Percentiles rank a stretch among this genome's conserved stretches.
Conservation (phyloP, 2,888 invertebrate genomes). For the Leptopilina syphax region DNA sequence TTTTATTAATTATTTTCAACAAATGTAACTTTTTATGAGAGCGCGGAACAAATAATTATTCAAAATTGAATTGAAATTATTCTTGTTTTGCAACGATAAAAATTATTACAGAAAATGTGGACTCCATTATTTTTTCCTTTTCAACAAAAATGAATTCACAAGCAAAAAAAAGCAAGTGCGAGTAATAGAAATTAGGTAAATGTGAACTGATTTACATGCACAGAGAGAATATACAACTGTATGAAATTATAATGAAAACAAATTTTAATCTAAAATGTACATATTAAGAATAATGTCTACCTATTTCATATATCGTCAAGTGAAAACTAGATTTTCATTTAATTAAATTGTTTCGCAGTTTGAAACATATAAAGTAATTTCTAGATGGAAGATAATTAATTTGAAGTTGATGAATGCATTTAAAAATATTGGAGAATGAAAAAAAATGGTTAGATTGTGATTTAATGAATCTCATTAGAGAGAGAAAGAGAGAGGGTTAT, state of each 20-base stretch:
- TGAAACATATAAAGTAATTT: background rate
- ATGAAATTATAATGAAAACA: no score
- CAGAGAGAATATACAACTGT: no score
- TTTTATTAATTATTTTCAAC: no score
- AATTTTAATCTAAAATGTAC: background rate
- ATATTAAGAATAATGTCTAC: background rate
- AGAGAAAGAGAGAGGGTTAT: background rate
- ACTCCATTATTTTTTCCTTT: no score
- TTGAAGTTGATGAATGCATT: background rate
- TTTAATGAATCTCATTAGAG: background rate
- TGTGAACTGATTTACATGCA: no score
- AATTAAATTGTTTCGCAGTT: background rate
- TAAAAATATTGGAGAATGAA: background rate
- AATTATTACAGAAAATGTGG: no score
- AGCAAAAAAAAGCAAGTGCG: no score
- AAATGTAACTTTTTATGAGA: no score
- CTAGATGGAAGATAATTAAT: background rate
- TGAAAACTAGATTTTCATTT: background rate
- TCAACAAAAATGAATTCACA: background rate
- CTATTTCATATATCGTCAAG: background rate
- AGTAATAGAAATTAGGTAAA: no score
- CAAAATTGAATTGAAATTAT: no score
- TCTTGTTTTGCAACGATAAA: no score
- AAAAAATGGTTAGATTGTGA: background rate
- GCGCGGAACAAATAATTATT: no score